phyloP scores from a whole-genome alignment of 2,797 vertebrate genomes.

The Capromys pilorides region DNA sequence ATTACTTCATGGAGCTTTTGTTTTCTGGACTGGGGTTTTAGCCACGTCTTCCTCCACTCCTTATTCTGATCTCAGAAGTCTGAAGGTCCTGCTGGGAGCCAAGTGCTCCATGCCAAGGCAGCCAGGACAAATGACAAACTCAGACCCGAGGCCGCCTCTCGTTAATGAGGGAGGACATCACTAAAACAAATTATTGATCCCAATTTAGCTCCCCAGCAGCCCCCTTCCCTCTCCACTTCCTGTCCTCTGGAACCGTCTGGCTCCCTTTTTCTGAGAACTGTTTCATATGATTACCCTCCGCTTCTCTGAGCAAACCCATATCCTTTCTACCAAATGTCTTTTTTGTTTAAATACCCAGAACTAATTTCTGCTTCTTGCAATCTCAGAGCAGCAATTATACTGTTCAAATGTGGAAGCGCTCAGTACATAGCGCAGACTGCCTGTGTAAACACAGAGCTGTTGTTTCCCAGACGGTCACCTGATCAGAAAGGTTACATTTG shows the following conservation, averaged over 20 bases:
- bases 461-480: not conserved
- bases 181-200: not conserved
- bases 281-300: not conserved
- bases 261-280: not conserved
- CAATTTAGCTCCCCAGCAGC: not conserved
- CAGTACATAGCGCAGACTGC: not conserved
- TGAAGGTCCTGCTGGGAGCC: not conserved
- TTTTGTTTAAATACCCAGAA: conserved; percentile 53
- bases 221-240: not conserved
- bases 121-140: not conserved
- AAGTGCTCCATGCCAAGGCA: not conserved
- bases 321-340: not conserved
- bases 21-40: not conserved
- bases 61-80: not conserved
- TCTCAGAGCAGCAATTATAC: conserved; percentile 11
- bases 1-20: not conserved
- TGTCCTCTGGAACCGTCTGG: not conserved
- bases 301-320: not conserved
- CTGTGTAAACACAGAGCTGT: not conserved
- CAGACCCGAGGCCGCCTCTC: not conserved
- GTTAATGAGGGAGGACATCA: not conserved
- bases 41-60: not conserved
- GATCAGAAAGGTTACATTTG: not conserved
- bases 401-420: not conserved
- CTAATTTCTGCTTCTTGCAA: conserved; percentile 18